A percentile compares a stretch with the other conserved stretches of the same genome.
Conservation (phyloP, 2,113 vertebrate species). For the Pseudopipra pipra region DNA sequence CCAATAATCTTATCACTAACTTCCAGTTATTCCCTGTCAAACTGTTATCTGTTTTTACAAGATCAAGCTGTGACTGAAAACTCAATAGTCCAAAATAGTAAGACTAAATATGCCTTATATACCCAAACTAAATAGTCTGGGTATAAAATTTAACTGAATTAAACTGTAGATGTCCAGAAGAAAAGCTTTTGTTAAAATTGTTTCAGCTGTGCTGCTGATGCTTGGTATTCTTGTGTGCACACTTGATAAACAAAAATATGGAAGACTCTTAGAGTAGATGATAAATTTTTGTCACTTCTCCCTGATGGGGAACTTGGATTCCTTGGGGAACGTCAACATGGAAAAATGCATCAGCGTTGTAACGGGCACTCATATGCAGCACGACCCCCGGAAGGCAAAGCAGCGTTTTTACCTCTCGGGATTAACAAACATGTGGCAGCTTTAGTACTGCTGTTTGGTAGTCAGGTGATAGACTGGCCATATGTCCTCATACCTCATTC, state of each 20-base stretch:
- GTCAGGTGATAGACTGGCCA: slow-evolving; percentile 67
- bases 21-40: background rate
- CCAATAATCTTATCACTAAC: background rate
- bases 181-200: background rate
- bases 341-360: slow-evolving; percentile 41
- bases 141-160: background rate
- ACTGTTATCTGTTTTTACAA: background rate
- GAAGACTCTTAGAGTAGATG: background rate
- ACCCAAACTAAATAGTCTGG: background rate
- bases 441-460: slow-evolving; percentile 46
- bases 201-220: background rate
- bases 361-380: slow-evolving; percentile 27
- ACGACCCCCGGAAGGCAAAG: slow-evolving; percentile 14
- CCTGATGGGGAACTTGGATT: background rate
- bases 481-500: slow-evolving; percentile 61
- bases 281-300: background rate
- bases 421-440: slow-evolving; percentile 58
- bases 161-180: background rate
- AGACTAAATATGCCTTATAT: background rate
- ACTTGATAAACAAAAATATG: background rate
- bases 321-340: background rate
- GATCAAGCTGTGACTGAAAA: background rate
- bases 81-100: background rate
- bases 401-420: slow-evolving; percentile 44
- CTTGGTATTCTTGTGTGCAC: background rate